Evolutionary conservation across 2,888 invertebrate genomes (phyloP), one percentile per base, ranked within the genome.

Genomic region (Penaeus monodon): DNA sequence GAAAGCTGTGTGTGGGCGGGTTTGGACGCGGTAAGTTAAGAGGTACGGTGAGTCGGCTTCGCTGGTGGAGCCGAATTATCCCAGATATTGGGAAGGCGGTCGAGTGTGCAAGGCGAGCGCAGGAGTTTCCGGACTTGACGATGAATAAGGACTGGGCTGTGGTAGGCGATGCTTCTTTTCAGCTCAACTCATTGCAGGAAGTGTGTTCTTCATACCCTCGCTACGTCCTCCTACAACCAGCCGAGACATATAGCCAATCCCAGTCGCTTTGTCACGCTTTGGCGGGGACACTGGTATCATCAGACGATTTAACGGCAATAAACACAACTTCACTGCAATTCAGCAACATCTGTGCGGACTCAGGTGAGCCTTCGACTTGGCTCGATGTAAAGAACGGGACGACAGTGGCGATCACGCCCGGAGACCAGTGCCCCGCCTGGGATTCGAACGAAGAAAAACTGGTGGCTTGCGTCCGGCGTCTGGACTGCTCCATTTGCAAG

Each of bases 401-500:
- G 20, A 64, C 1, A 22, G n/a, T 29, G 29, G 33, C 24, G 64
- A 38, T 68, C 70, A 63, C 79, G 63, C 76, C 77, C 12, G 85
- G 80, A 64, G 85, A 84, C 70, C 33, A 78, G 10, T 88, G 88
- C 64, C 81, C 68, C 24, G 83, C 68, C 22, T 66, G 83, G 68
- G 70, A 74, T 29, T 64, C 80, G 17, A 64, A 49, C 17, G 74
- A 74, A 14, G n/a, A 38, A 29, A 57, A 57, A 20, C 8, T 38
- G n/a, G 77, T 76, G 3, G 81, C 89, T 10, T 89, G 89, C 29
- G 87, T 89, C 17, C 70, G 82, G n/a, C 81, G 82, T 38, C 79
- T 89, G 38, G 29, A 44, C 38, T 84, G 85, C 64, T 81, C 87
- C 20, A 64, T 89, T 10, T 89, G 89, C 78, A 38, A 78, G 64